These are phyloP conservation scores for Euzophera pinguis DNA, from an alignment of 2,888 invertebrate genomes.

Conservation along the genomic window DNA sequence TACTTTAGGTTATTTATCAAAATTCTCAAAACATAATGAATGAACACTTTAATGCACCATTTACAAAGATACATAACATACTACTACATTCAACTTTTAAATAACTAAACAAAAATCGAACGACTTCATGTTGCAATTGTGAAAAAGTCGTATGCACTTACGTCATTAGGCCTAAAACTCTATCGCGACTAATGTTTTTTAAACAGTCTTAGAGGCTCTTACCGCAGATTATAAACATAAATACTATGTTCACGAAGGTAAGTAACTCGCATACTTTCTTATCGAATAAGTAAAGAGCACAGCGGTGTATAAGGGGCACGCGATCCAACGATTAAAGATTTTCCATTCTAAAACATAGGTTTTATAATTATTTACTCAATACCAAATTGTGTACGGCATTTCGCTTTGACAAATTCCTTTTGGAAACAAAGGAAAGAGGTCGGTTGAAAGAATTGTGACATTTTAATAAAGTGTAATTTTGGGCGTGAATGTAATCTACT, in stretches of 20 bases:
- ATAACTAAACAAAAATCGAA: too few relatives aligned
- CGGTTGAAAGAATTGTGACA: conserved; percentile 6
- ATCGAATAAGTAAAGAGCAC: conserved; percentile 44
- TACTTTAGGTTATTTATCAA: too few relatives aligned
- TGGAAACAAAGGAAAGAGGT: conserved; percentile 6
- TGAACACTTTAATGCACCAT: too few relatives aligned
- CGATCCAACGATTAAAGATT: conserved; percentile 60
- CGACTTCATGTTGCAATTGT: too few relatives aligned
- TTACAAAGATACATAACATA: too few relatives aligned
- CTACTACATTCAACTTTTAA: too few relatives aligned
- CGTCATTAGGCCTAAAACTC: conserved; percentile 1
- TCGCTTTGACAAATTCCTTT: conserved; percentile 9
- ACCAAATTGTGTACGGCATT: conserved; percentile 20
- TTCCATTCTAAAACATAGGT: conserved; percentile 51
- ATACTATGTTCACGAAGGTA: conserved; percentile 49
- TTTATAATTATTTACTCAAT: conserved; percentile 52
- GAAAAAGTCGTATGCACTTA: too few relatives aligned
- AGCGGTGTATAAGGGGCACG: conserved; percentile 51
- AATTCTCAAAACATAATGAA: too few relatives aligned
- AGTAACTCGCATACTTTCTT: conserved; percentile 41
- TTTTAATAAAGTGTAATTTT: background rate
- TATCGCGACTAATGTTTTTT: conserved; percentile 31
- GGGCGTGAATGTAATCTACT: too few relatives aligned
- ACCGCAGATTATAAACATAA: conserved; percentile 64
- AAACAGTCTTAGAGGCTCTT: conserved; percentile 48